Evolutionary conservation across 2,113 vertebrate genomes (phyloP), one percentile per base, ranked within the genome.

Genomic region (Bubo blakistoni): DNA sequence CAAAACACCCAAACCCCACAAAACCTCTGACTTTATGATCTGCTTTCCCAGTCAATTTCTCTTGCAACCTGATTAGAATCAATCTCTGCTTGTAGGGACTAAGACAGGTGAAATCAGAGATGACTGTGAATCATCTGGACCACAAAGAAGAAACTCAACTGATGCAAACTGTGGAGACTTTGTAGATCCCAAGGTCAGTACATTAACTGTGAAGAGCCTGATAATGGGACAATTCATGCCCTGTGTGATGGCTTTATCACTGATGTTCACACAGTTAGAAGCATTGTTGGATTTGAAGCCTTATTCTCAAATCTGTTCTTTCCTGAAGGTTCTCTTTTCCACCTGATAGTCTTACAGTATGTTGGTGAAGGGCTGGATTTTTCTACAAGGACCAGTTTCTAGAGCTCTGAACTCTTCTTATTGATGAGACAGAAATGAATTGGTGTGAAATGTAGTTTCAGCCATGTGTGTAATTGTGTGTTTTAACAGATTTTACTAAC

Each of bases 151-250:
- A 76, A 97, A 85, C 80, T 98, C 98, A 49, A 94, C 94, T 24
- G 98, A 98, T 87, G 97, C 88, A 25, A 98, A 76, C 86, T 94
- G 96, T 36, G 97, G 97, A 84, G 98, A 98, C 80, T 96, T 87
- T 27, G 55, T 97, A 69, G 97, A 98, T 87, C 97, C 98, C 77
- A 98, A 98, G 98, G 98, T 98, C 92, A 93, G 98, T 96, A 55
- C 29, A 2, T 49, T 8, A n/a, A 17, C 70, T 87, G 13, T 3
- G 16, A 47, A 61, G 78, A 77, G 66, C 13, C 18, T 44, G 84
- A 81, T 85, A 91, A 85, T 4, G 76, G 54, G 27, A 58, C 86
- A 70, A 21, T 85, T 88, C 29, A 29, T 0, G 9, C 71, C 90
- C 66, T 70, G 30, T 52, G 17, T 74, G 51, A 27, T n/a, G 26